Evolutionary conservation across 1,140 invertebrate genomes (phyloP), one percentile per base, ranked within the genome.

Genomic region (Brachionus sp.): DNA sequence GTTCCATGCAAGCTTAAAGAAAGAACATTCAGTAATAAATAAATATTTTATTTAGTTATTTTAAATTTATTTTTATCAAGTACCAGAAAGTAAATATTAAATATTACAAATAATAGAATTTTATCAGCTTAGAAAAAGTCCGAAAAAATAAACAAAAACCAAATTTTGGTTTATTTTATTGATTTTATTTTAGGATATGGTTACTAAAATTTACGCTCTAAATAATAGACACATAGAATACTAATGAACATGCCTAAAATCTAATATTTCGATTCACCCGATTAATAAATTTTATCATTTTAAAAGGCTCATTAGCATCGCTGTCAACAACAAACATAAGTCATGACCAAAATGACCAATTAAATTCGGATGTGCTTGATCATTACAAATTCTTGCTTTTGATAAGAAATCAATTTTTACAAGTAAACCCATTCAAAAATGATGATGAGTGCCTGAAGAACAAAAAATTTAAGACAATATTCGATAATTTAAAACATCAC

Each of bases 331-430:
- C 42, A 75, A 75, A 50, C 19, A 2, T 35, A 46, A 46, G 12
- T 13, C 39, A 25, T 12, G 42, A 29, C 7, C n/a, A 75, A 75
- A 25, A 44, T 33, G 42, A 29, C 23, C 23, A 75, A 39, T 70
- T 35, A 75, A 75, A 75, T 10, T 46, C 70, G 19, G 77, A 80
- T 80, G 77, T 80, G 77, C 77, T 80, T 80, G 77, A 80, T 80
- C 77, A 80, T 50, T 80, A 80, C 35, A 80, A 80, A 66, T 80
- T 80, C 35, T 39, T 80, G n/a, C n/a, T 62, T 19, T 19, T 80
- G 35, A 62, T 80, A 29, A 39, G 77, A 39, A 80, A 62, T 64
- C 77, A 80, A 80, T 80, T 80, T 29, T 66, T 80, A 12, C 77
- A 80, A 66, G 37, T 53, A 66, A 80, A 80, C 37, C 77, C 77